Base-by-base conservation (phyloP, 2,797 vertebrate genomes). In the Sitta carolinensis region DNA sequence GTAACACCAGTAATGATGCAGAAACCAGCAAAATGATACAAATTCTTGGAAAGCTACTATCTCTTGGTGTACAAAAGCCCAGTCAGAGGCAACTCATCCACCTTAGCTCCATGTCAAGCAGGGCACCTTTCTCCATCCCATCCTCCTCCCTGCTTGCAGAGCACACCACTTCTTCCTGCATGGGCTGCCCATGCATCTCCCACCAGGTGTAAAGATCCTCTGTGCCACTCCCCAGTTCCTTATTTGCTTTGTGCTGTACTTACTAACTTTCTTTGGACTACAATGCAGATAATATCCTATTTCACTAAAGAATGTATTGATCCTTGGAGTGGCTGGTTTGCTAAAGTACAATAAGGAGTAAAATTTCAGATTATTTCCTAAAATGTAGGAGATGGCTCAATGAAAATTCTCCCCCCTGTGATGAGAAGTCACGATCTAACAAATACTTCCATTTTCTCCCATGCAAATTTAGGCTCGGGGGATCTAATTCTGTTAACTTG, bases 221-320 rank as follows among this genome's bases (percentile, higher is more conserved):
- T 7, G 2, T 1, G 21, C 57, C 61, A 54, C 70, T 90, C 66
- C 61, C 47, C 29, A 75, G 73, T 87, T 95, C 93, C 92, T 80
- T 92, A 32, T 95, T 95, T 95, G 89, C 84, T 92, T 89, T 83
- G 61, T 7, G 2, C 42, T 93, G 29, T 52, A 38, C 75, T 91
- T 76, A 78, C 83, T 82, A 62, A 73, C 64, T 88, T 92, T 64
- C 73, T 32, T 5, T 17, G 66, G 82, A 43, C 34, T 64, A 87
- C 79, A 78, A 48, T 75, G 73, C 61, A 75, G 84, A n/a, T 16
- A 27, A 55, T 94, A 67, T 83, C 79, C 78, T 72, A 51, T 83
- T 93, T 76, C 78, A 62, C 64, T 84, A 58, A 62, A 73, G 90
- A 80, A 83, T 21, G 16, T 68, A 80, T 83, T 80, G 88, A 77